A percentile compares a stretch with the other conserved stretches of the same genome.
Conservation (phyloP, 2,113 vertebrate genomes). For the Perognathus longimembris region DNA sequence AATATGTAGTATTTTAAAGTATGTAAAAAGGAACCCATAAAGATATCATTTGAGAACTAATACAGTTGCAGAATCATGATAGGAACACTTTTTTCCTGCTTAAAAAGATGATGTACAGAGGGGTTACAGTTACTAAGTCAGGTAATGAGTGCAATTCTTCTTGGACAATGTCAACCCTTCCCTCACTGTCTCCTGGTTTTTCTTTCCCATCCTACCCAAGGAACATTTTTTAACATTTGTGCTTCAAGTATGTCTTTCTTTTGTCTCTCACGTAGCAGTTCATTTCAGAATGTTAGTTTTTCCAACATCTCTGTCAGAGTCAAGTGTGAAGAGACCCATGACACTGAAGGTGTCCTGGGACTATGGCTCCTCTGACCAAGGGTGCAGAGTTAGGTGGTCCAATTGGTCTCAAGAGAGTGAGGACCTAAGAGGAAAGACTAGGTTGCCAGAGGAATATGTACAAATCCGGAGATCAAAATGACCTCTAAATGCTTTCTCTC, state of each 20-base stretch:
- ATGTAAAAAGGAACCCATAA: not conserved
- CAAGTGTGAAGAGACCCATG: not conserved
- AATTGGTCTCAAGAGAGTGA: not conserved
- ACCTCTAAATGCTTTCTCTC: not conserved
- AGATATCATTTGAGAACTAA: not conserved
- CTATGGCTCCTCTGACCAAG: too few relatives aligned
- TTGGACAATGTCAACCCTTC: too few relatives aligned
- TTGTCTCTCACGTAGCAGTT: not conserved
- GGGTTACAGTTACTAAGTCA: too few relatives aligned
- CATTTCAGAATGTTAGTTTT: not conserved
- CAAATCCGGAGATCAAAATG: not conserved
- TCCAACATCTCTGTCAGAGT: not conserved
- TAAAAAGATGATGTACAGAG: too few relatives aligned
- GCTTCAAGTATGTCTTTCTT: not conserved
- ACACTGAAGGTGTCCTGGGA: too few relatives aligned
- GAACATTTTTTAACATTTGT: not conserved
- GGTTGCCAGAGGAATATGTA: not conserved
- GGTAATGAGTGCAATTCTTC: too few relatives aligned
- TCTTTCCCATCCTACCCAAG: too few relatives aligned
- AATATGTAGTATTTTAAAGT: not conserved
- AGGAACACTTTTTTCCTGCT: not conserved
- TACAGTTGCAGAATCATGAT: not conserved
- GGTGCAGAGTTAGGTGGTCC: not conserved
- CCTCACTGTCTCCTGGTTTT: too few relatives aligned
- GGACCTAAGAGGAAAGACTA: too few relatives aligned